Percentiles rank a stretch among this genome's conserved stretches.
Conservation (phyloP, 2,797 vertebrate species). For the Hypotaenidia philippensis region DNA sequence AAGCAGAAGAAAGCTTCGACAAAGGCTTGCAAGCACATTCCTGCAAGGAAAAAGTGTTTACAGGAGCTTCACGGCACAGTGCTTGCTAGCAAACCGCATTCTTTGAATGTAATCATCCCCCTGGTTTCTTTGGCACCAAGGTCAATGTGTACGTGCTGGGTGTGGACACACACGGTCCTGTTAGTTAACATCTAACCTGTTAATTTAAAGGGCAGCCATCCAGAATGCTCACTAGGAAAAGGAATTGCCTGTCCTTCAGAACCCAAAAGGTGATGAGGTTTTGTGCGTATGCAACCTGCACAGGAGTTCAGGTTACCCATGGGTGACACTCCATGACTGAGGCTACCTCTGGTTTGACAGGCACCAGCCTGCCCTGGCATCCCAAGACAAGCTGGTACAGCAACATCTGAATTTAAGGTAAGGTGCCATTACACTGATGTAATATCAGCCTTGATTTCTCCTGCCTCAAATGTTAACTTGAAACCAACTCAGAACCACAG, state of each 20-base stretch:
- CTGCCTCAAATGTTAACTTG: neutral
- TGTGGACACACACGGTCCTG: fast-evolving
- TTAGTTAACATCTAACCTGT: neutral
- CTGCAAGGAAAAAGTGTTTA: slow-evolving; percentile 72
- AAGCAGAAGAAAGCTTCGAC: slow-evolving; percentile 92
- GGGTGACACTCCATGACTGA: neutral
- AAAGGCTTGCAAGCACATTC: slow-evolving; percentile 95
- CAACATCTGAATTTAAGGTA: neutral
- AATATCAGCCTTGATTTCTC: neutral
- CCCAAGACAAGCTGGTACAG: neutral
- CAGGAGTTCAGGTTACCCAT: neutral
- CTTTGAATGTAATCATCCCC: fast-evolving
- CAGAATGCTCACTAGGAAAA: neutral
- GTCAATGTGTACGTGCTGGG: neutral
- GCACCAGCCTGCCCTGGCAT: neutral
- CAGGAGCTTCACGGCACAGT: neutral
- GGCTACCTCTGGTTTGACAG: neutral
- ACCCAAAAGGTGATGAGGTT: neutral
- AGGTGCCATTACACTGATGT: neutral
- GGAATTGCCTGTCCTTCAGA: neutral
- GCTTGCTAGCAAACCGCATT: neutral
- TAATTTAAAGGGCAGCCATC: neutral
- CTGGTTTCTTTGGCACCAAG: neutral
- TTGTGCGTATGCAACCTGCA: neutral
- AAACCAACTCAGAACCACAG: neutral